These are phyloP conservation scores for Monochamus saltuarius DNA, from an alignment of 1,140 invertebrate genomes.

Conservation along the genomic window DNA sequence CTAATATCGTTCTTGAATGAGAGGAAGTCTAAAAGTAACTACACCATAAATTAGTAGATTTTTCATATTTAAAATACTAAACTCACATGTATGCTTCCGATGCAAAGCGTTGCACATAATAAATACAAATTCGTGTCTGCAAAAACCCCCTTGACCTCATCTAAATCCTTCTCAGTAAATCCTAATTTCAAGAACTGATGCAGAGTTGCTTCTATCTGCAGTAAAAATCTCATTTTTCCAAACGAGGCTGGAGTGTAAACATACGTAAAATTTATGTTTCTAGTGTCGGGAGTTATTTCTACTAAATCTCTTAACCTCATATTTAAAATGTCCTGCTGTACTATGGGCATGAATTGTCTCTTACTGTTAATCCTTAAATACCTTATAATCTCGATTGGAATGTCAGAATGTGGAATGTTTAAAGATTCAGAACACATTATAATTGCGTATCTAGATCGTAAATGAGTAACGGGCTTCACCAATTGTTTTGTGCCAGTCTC, in stretches of 20 bases:
- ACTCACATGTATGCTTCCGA: constrained; percentile 91
- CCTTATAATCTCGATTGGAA: constrained; percentile 62
- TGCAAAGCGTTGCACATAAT: constrained; percentile 87
- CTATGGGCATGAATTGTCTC: constrained; percentile 77
- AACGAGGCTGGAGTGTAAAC: constrained; percentile 66
- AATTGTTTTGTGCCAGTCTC: constrained; percentile 32
- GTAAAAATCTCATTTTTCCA: constrained; percentile 71
- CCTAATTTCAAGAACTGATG: constrained; percentile 72
- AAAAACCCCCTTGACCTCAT: constrained; percentile 96
- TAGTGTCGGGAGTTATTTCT: constrained; percentile 59
- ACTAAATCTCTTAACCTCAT: constrained; percentile 74
- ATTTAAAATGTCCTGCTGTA: constrained; percentile 80
- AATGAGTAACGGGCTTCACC: constrained; percentile 44
- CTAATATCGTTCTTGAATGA: constrained; percentile 97
- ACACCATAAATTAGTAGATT: constrained; percentile 47
- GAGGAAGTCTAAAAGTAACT: constrained; percentile 94
- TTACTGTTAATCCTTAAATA: constrained; percentile 62
- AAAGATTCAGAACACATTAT: constrained; percentile 47
- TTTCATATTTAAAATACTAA: constrained; percentile 1
- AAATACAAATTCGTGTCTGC: constrained; percentile 94
- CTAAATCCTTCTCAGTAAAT: constrained; percentile 91
- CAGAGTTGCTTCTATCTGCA: constrained; percentile 80
- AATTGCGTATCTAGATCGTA: constrained; percentile 31
- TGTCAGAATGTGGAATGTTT: constrained; percentile 39
- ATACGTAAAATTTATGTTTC: constrained; percentile 61